Conservation (phyloP, 2,888 invertebrate genomes). For the Bellardia pandia region DNA sequence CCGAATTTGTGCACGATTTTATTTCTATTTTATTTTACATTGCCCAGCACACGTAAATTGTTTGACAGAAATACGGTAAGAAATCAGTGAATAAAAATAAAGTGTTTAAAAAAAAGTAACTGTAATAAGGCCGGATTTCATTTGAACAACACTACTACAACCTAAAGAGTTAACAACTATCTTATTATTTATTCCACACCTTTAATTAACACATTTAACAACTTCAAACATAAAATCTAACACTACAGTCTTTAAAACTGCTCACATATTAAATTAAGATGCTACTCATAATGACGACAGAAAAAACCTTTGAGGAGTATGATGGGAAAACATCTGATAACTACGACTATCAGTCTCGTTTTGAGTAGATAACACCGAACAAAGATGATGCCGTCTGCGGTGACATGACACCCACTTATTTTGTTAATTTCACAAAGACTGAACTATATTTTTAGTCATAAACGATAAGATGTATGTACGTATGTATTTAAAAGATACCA, state of each 20-base stretch:
- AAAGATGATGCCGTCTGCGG: neutral
- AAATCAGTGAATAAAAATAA: no score
- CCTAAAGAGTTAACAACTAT: neutral
- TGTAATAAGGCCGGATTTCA: no score
- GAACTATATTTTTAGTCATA: constrained; percentile 4
- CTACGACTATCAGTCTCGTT: neutral
- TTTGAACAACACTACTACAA: no score
- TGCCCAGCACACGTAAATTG: no score
- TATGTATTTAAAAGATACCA: neutral
- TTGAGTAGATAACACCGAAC: neutral
- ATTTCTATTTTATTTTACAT: no score
- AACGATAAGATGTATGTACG: neutral
- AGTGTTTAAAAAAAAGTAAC: no score
- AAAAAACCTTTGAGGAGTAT: neutral
- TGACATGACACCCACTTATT: constrained; percentile 35
- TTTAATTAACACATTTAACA: constrained; percentile 37
- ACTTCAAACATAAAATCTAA: constrained; percentile 6
- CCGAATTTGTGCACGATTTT: no score
- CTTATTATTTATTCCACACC: constrained; percentile 11
- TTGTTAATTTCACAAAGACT: constrained; percentile 6
- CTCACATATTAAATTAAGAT: neutral
- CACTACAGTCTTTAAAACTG: constrained; percentile 2
- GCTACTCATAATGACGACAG: neutral
- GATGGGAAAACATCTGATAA: constrained; percentile 9
- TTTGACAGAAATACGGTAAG: no score